Evolutionary conservation across 2,888 invertebrate species (phyloP).

Genomic region (Sphinx pinastri): DNA sequence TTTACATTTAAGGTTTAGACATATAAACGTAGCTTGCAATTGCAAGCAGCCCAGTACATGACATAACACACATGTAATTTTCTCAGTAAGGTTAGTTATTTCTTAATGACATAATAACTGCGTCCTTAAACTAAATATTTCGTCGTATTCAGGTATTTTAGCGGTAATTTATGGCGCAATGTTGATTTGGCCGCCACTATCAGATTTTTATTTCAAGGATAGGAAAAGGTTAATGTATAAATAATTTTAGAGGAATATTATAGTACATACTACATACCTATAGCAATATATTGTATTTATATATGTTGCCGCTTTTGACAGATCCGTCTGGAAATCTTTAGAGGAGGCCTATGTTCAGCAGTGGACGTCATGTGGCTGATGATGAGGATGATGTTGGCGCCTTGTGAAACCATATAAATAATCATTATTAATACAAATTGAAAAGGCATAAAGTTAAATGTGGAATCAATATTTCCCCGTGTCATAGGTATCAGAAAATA

Average conservation of each 20-base stretch:
- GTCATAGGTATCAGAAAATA: background rate
- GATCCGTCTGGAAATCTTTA: too few species aligned
- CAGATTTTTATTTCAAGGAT: constrained; percentile 9
- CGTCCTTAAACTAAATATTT: constrained; percentile 22
- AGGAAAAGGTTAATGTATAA: constrained; percentile 2
- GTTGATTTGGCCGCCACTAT: background rate
- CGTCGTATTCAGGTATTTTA: constrained; percentile 10
- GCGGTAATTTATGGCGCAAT: constrained; percentile 4
- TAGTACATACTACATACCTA: background rate
- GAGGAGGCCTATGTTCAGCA: too few species aligned
- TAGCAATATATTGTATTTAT: background rate
- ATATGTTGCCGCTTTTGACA: too few species aligned
- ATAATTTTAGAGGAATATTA: background rate
- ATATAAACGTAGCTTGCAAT: background rate
- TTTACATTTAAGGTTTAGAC: background rate
- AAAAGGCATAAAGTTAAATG: too few species aligned
- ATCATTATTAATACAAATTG: too few species aligned
- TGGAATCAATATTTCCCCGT: too few species aligned
- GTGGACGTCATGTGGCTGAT: too few species aligned
- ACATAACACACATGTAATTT: constrained; percentile 18
- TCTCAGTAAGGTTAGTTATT: constrained; percentile 20
- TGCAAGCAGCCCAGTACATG: background rate
- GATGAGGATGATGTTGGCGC: too few species aligned
- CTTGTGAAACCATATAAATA: too few species aligned
- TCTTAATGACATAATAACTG: constrained; percentile 21